Percentiles rank a stretch among this genome's conserved stretches.
Conservation (phyloP, 1,140 invertebrate species). For the Diploscapter pachys region DNA sequence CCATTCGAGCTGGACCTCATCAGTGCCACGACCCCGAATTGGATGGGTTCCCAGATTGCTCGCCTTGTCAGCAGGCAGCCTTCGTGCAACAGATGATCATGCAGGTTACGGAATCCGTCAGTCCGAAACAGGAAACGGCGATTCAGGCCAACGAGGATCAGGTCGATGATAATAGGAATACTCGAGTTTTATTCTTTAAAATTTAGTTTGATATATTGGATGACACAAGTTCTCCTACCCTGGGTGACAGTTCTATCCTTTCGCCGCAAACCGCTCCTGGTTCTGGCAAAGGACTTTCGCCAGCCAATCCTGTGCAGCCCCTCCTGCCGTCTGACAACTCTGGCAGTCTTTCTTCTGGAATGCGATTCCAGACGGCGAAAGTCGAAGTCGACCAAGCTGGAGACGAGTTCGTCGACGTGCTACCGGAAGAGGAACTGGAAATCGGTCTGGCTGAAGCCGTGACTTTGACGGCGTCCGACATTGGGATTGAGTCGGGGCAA, state of each 20-base stretch:
- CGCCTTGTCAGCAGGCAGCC: constrained; percentile 80
- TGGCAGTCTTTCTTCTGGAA: too few relatives aligned
- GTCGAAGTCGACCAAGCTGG: constrained; percentile 68
- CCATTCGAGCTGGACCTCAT: constrained; percentile 73
- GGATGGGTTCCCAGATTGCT: constrained; percentile 70
- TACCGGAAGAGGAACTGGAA: constrained; percentile 72
- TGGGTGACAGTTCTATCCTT: constrained; percentile 6
- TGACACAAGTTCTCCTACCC: constrained; percentile 10
- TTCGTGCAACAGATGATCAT: constrained; percentile 74
- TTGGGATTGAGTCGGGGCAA: constrained; percentile 71
- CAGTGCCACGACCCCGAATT: constrained; percentile 65
- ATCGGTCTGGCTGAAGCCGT: constrained; percentile 78
- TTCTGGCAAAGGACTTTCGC: constrained; percentile 13
- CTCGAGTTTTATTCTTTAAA: too few relatives aligned
- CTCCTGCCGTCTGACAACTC: too few relatives aligned
- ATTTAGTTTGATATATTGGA: not conserved
- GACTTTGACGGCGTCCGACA: constrained; percentile 81
- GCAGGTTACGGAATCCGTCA: constrained; percentile 31
- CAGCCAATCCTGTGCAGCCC: too few relatives aligned
- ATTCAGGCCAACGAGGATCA: constrained; percentile 32
- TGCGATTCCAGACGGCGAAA: constrained; percentile 16
- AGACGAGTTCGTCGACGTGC: constrained; percentile 77
- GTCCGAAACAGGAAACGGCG: constrained; percentile 30
- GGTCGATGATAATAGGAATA: constrained; percentile 6
- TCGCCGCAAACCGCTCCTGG: constrained; percentile 21